Evolutionary conservation across 2,888 invertebrate species (phyloP), one percentile per base, ranked within the genome.

Genomic region (Leucoma salicis): DNA sequence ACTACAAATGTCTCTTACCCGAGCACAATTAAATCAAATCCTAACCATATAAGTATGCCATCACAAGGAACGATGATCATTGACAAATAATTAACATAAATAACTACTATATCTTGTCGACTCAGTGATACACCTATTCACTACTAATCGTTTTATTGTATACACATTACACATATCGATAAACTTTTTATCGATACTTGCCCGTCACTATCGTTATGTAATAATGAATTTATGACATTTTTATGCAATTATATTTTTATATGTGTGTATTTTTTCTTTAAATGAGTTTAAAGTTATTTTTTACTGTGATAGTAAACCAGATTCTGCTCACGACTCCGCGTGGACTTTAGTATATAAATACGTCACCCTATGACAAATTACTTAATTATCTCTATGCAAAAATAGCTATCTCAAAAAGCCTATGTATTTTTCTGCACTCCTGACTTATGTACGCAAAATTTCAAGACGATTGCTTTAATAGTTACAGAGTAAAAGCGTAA

Each of bases 171-270:
- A 8, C 5, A 2, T 21, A 58, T 70, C 66, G 64, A 65, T 59
- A 63, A 53, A 47, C 42, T 66, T 66, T 72, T 72, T 71, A 62
- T 70, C 54, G 63, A 66, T 33, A 36, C 39, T 18, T 25, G 52
- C 45, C 55, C 70, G 59, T 71, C 73, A 70, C 74, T 75, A 69
- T 56, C 55, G 59, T 65, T 57, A 45, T 57, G 61, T 56, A 66
- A 61, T 56, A 49, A 53, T 56, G 48, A 60, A 59, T 63, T 63
- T 54, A 55, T 55, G 46, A 46, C 50, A 56, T n/a, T 15, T 29
- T 46, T 64, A 42, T 40, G 35, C 36, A 32, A 33, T 16, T 29
- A n/a, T 21, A 21, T 16, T 36, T 14, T 31, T 31, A 10, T 37
- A 21, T 31, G 14, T 13, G 34, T n/a, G 14, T 28, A 29, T 21